Evolutionary conservation across 1,140 invertebrate species (phyloP), one percentile per base, ranked within the genome.

Genomic region (Aradophagus sp.): DNA sequence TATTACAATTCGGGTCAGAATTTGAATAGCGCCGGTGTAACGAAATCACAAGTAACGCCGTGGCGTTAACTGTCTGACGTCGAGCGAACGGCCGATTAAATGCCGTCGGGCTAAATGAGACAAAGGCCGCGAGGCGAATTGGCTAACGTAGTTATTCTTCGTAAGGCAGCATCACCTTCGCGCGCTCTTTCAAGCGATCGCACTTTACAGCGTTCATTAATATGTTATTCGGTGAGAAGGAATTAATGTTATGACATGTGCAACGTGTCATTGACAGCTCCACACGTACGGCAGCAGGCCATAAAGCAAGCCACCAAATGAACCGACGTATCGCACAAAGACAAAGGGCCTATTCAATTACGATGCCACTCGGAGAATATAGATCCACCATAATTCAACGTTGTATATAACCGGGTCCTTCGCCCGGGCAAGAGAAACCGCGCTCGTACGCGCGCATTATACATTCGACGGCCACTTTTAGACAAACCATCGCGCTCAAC

Each of bases 331-430:
- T 73, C 70, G 63, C 52, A 67, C 70, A 67, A 73, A 73, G 70
- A 73, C 70, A 73, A 73, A 73, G 70, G 62, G 58, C 63, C 62
- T 58, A 67, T 73, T 73, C 70, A 68, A 73, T 73, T 73, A 73
- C 63, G 70, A 73, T 67, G 70, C 58, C 63, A 73, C 63, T 73
- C 52, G 63, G 70, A 68, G 63, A 73, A 73, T 73, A 73, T 73
- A 73, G 70, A 73, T 73, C 70, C 38, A 45, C 63, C 63, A 73
- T 73, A 67, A 67, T 67, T 73, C 70, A 73, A 23, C 29, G 31
- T 29, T 73, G 52, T 67, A 67, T 65, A 68, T 62, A 56, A 36
- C 50, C 29, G 56, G n/a, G n/a, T n/a, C 23, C 42, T 61, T 62
- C 55, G 29, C 53, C 41, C 47, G 42, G 50, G 50, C 31, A 61